Conservation (phyloP, 2,113 vertebrate genomes). For the Meriones unguiculatus region DNA sequence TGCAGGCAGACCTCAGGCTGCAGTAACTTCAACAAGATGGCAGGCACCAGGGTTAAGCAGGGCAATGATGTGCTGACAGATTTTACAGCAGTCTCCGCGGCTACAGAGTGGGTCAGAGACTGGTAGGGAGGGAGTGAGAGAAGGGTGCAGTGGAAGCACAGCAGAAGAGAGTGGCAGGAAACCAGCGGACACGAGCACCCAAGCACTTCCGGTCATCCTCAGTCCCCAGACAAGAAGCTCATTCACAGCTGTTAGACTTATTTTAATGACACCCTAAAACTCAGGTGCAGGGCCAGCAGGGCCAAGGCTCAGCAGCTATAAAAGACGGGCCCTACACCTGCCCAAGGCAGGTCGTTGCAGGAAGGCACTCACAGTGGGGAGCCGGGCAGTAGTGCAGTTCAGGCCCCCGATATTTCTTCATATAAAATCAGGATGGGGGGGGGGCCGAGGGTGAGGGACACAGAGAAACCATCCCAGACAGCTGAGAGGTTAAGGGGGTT, state of each 20-base stretch:
- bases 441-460: not conserved
- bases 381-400: not conserved
- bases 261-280: conserved; percentile 69
- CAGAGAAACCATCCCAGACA: not conserved
- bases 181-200: not conserved
- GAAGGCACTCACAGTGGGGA: conserved; percentile 66
- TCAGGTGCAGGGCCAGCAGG: not conserved
- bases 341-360: conserved; percentile 55
- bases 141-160: not conserved
- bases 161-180: not conserved
- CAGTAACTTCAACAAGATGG: not conserved
- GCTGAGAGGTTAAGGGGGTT: not conserved
- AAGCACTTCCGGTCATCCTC: not conserved
- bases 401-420: conserved; percentile 68
- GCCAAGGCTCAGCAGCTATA: conserved; percentile 34
- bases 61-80: not conserved
- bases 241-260: not conserved
- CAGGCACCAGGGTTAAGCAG: not conserved
- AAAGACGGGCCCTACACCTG: not conserved
- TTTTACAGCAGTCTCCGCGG: not conserved
- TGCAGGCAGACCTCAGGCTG: not conserved
- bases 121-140: not conserved
- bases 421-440: conserved; percentile 39
- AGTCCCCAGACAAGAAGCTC: conserved; percentile 13
- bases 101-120: not conserved